Base-by-base conservation (phyloP, 2,888 invertebrate genomes). In the Ephialtes manifestator region DNA sequence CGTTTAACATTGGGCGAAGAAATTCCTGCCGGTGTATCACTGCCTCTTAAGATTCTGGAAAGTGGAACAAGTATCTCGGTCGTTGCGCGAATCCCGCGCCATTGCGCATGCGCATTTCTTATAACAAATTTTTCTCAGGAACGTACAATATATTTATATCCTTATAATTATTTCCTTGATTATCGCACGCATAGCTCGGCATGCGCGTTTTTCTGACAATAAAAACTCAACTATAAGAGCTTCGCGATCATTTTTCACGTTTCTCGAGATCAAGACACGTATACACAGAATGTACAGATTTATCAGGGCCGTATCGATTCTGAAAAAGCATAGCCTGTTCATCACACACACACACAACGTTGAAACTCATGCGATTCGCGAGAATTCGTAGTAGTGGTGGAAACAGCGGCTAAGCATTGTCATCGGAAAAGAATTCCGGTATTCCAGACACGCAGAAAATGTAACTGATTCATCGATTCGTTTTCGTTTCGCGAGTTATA, bases 51-150 rank as follows among this genome's bases (percentile, higher is more conserved):
- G 39, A 10, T 39, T 39, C 39, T 10, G 1, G 10, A 39, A 10
- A 39, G 39, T 10, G 10, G 7, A 10, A 39, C 39, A 39, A 39
- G 10, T 39, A 39, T 15, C 28, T 18, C n/a, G 65, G 67, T 77
- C 67, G 77, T 77, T 55, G 68, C 77, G 77, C 77, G 77, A 68
- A 77, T 55, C 39, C 55, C 67, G 20, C 15, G n/a, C 24, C 10
- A 43, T 8, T 11, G 55, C 77, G 77, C 77, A 68, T 55, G 77
- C 77, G 77, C 76, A 1, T 24, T 65, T 51, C 24, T 24, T 46
- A 20, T n/a, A n/a, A 24, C 0, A 8, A 55, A 55, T 10, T 10
- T n/a, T 60, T 35, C 28, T 63, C 46, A 63, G 48, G 75, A 31
- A 13, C 48, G 63, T 20, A 65, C 35, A 63, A 71, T 20, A 8